Conservation (phyloP, 2,888 invertebrate genomes). For the Neria commutata region DNA sequence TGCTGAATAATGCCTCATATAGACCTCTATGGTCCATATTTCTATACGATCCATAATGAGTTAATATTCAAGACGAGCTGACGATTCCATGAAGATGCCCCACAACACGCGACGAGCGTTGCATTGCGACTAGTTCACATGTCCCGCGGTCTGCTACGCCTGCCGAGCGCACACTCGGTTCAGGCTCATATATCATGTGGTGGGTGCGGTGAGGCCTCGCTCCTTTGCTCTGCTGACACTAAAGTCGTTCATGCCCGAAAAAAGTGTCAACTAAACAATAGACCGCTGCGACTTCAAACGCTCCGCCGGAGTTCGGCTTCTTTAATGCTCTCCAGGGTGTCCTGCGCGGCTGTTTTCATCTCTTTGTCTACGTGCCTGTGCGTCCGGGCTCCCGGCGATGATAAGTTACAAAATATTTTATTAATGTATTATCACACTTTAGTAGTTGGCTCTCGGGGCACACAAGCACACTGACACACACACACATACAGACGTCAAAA, state of each 20-base stretch:
- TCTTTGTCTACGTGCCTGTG: slow-evolving; percentile 50
- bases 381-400: slow-evolving; percentile 32
- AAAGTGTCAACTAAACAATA: slow-evolving; percentile 63
- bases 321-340: slow-evolving; percentile 60
- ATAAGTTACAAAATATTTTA: slow-evolving; percentile 55
- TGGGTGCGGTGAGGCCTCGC: slow-evolving; percentile 28
- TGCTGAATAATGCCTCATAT: no score
- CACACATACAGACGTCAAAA: neutral
- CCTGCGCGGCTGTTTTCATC: slow-evolving; percentile 55
- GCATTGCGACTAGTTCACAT: neutral
- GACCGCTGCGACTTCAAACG: slow-evolving; percentile 58
- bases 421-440: slow-evolving; percentile 57
- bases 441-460: slow-evolving; percentile 19
- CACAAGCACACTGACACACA: neutral
- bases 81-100: no score
- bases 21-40: no score
- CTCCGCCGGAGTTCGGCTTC: slow-evolving; percentile 55
- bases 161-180: neutral
- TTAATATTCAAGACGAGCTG: no score
- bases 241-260: slow-evolving; percentile 60
- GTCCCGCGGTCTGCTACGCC: neutral
- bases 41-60: no score
- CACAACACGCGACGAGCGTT: neutral
- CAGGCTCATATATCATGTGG: neutral
- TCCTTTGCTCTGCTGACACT: slow-evolving; percentile 50